Percentiles rank a stretch among this genome's conserved stretches.
These are phyloP conservation scores for Myotis davidii DNA, from an alignment of 2,113 vertebrate genomes.

Conservation along the genomic window DNA sequence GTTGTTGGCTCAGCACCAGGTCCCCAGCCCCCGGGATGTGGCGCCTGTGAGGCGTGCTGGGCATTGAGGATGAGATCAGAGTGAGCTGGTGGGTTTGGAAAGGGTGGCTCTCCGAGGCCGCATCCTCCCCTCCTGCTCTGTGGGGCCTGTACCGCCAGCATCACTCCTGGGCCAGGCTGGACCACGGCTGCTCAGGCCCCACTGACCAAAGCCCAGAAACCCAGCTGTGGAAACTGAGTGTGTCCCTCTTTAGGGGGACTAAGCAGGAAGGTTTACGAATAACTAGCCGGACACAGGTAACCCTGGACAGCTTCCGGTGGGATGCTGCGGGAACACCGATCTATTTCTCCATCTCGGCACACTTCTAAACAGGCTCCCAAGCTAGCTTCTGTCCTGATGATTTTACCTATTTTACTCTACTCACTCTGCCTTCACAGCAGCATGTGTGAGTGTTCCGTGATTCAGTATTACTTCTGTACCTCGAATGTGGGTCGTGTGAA, in stretches of 20 bases:
- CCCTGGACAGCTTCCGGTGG: fast-evolving
- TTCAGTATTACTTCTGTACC: fast-evolving
- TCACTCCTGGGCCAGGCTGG: too few species aligned
- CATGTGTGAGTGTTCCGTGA: fast-evolving
- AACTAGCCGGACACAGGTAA: fast-evolving
- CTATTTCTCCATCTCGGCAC: fast-evolving
- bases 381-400: fast-evolving
- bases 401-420: fast-evolving
- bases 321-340: fast-evolving
- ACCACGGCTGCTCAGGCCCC: fast-evolving
- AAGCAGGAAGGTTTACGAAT: fast-evolving
- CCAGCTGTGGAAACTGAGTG: fast-evolving
- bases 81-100: slow-evolving; percentile 22
- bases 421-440: neutral
- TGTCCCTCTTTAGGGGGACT: neutral
- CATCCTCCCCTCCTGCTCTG: neutral
- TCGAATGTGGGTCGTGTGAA: fast-evolving
- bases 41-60: neutral
- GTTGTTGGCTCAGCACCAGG: slow-evolving; percentile 1
- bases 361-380: fast-evolving
- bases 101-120: neutral
- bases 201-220: neutral
- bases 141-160: neutral
- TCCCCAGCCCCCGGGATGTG: slow-evolving; percentile 23
- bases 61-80: slow-evolving; percentile 47